Percentiles rank a stretch among this genome's conserved stretches.
phyloP scores from a whole-genome alignment of 2,888 invertebrate species.

The Nomada fabriciana region DNA sequence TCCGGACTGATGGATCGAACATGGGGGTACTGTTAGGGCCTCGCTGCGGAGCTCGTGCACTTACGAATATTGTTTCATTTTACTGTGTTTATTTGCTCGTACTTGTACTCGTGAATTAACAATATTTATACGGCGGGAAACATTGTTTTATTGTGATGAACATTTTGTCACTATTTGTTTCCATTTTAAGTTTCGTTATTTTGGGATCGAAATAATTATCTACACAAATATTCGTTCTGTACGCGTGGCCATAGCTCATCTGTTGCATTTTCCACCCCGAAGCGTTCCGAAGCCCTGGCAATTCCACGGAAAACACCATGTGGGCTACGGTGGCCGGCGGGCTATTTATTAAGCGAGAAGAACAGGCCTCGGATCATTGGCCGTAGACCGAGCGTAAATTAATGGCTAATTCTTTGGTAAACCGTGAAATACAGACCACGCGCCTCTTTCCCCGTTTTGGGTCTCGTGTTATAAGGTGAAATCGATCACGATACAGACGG shows the following conservation, averaged over 20 bases:
- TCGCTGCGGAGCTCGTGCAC: conserved; percentile 67
- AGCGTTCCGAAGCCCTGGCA: conserved; percentile 50
- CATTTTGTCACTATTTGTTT: too few species aligned
- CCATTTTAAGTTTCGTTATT: not conserved
- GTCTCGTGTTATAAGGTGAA: conserved; percentile 39
- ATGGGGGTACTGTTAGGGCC: conserved; percentile 72
- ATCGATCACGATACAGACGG: conserved; percentile 77
- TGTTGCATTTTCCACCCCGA: conserved; percentile 23
- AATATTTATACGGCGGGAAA: too few species aligned
- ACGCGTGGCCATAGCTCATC: conserved; percentile 33
- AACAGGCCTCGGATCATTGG: conserved; percentile 52
- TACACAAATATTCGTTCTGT: conserved; percentile 17
- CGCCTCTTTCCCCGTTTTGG: conserved; percentile 67
- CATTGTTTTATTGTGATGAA: too few species aligned
- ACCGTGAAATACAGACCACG: conserved; percentile 80
- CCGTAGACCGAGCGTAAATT: conserved; percentile 73
- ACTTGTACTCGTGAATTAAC: too few species aligned
- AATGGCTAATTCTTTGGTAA: conserved; percentile 80
- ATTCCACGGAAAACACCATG: conserved; percentile 68
- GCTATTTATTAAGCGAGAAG: conserved; percentile 64
- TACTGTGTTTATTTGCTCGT: too few species aligned
- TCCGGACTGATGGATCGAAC: conserved; percentile 17
- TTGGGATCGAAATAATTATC: conserved; percentile 21
- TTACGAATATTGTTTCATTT: too few species aligned
- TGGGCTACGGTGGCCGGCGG: conserved; percentile 66